Percentiles rank a stretch among this genome's conserved stretches.
Evolutionary conservation across 1,140 invertebrate genomes (phyloP).

Genomic region (Eumeta japonica): DNA sequence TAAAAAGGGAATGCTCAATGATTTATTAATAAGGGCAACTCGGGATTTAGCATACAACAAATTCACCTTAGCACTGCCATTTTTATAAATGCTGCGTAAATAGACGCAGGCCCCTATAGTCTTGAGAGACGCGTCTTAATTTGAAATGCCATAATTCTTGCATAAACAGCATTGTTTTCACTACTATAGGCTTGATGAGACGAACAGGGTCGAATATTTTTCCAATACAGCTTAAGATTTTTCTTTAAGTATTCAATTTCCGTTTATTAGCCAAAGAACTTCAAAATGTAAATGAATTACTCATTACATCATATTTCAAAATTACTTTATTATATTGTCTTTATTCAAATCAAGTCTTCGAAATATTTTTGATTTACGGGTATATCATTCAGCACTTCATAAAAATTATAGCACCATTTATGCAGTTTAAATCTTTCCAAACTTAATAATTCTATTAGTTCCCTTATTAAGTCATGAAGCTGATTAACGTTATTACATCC

Average conservation of each 20-base stretch:
- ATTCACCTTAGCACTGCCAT: neutral
- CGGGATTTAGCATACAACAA: constrained; percentile 2
- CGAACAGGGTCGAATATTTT: constrained; percentile 3
- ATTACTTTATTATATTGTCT: constrained; percentile 5
- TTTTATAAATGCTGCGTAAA: neutral
- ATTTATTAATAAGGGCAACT: constrained; percentile 1
- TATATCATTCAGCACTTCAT: neutral
- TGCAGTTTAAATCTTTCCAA: too few relatives aligned
- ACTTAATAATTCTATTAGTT: too few relatives aligned
- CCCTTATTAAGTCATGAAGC: too few relatives aligned
- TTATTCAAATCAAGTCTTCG: constrained; percentile 2
- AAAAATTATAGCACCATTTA: too few relatives aligned
- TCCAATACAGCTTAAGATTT: constrained; percentile 3
- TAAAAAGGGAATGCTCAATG: neutral
- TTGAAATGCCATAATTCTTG: neutral
- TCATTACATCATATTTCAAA: neutral
- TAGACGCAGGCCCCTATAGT: constrained; percentile 1
- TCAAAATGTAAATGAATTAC: neutral
- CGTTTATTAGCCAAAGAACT: neutral
- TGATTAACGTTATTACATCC: too few relatives aligned
- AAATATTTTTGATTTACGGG: neutral
- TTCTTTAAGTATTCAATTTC: constrained; percentile 1
- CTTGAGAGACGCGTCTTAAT: constrained; percentile 1
- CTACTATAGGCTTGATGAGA: constrained; percentile 1
- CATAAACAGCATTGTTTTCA: neutral